Evolutionary conservation across 2,797 vertebrate species (phyloP), one percentile per base, ranked within the genome.

Genomic region (Lutra lutra): DNA sequence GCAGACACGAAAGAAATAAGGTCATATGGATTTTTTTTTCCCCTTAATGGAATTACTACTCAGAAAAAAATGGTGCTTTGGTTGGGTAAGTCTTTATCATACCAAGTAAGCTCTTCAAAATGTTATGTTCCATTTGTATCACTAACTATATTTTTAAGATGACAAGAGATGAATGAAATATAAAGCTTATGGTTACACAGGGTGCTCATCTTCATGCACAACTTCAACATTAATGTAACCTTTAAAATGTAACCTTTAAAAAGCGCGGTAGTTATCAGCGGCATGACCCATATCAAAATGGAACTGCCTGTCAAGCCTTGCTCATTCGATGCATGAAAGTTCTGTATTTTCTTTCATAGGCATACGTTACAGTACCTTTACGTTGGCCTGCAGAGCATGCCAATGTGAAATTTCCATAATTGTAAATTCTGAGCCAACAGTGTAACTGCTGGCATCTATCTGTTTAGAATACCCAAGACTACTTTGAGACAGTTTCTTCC

Each of bases 231-330:
- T 95, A 96, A 96, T 92, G 64, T 94, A 97, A 98, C 97, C 97
- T 98, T 98, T 97, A 96, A 96, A 97, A 97, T 91, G 85, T 95
- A 96, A 97, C 97, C 98, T 98, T 97, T 97, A 96, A 96, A 97
- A 95, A 96, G 92, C 1, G 0, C 4, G 5, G 66, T 89, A 96
- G 79, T 96, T 95, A 86, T 66, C 92, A 91, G 84, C 87, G 43
- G 54, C 73, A 68, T 92, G 95, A 91, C 96, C 96, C 94, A 68
- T 92, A 94, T 97, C 96, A 93, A 95, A 96, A 94, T n/a, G 86
- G 88, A 75, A 46, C 95, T 91, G 82, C 93, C 95, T 97, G 97
- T 97, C 97, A 91, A 86, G 58, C 32, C 84, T 95, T 70, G 90
- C 91, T 96, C 43, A 46, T 82, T 89, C 83, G 94, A 96, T 96